These are phyloP conservation scores for Netelia inedita DNA, from an alignment of 2,888 invertebrate species.

Conservation along the genomic window DNA sequence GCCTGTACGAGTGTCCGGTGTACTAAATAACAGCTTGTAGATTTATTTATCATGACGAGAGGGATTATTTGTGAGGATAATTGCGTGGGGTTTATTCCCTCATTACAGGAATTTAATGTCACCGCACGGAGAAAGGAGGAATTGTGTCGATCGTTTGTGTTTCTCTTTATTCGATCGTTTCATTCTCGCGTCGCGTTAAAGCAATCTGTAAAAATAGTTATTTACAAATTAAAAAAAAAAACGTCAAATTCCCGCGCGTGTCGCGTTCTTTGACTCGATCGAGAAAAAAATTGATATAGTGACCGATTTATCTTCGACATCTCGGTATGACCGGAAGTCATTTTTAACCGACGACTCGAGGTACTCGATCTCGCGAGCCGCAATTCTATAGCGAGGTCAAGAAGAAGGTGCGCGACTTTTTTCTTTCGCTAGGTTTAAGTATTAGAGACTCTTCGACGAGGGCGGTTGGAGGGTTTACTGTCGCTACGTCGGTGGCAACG, in stretches of 20 bases:
- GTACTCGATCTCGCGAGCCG: slow-evolving; percentile 31
- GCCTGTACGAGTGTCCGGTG: slow-evolving; percentile 16
- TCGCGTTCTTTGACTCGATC: background rate
- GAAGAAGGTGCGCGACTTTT: slow-evolving; percentile 36
- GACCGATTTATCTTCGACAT: background rate
- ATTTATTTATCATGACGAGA: slow-evolving; percentile 32
- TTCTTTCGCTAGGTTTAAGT: slow-evolving; percentile 13
- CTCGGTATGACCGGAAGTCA: slow-evolving; percentile 8
- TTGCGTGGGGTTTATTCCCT: slow-evolving; percentile 65
- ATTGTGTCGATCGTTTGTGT: background rate
- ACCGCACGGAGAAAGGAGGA: background rate
- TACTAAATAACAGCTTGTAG: slow-evolving; percentile 34
- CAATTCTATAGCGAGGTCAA: slow-evolving; percentile 43
- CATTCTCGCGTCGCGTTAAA: background rate
- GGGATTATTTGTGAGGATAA: slow-evolving; percentile 61
- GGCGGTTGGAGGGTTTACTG: slow-evolving; percentile 61
- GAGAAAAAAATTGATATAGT: background rate
- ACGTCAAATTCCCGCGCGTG: background rate
- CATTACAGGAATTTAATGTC: slow-evolving; percentile 64
- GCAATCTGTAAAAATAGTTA: background rate
- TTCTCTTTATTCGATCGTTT: background rate
- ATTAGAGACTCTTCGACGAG: slow-evolving; percentile 24
- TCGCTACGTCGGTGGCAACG: slow-evolving; percentile 65
- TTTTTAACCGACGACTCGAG: background rate
- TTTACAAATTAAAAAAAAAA: background rate